Conservation (phyloP, 2,888 invertebrate genomes). For the Acholoe squamosa region DNA sequence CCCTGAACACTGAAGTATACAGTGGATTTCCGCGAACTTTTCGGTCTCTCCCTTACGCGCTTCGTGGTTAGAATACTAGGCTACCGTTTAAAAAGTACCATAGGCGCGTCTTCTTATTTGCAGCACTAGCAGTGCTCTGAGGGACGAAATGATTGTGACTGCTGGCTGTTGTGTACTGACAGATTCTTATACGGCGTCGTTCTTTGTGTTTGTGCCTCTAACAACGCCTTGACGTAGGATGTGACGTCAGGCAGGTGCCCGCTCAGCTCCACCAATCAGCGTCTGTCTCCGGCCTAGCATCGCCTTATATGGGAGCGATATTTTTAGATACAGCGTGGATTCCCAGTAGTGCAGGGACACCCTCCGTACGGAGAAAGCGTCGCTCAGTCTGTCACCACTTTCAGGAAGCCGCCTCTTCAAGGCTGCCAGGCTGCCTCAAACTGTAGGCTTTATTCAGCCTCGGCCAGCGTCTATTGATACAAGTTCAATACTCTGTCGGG, state of each 20-base stretch:
- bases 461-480: too few relatives aligned
- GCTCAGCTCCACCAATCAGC: neutral
- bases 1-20: neutral
- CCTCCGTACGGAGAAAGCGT: neutral
- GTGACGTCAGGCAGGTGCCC: constrained; percentile 48
- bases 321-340: constrained; percentile 39
- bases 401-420: neutral
- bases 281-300: constrained; percentile 53
- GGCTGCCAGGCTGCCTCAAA: too few relatives aligned
- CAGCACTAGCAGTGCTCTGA: neutral
- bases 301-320: constrained; percentile 38
- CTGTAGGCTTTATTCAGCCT: too few relatives aligned
- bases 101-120: neutral
- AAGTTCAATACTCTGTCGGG: too few relatives aligned
- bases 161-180: neutral
- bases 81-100: neutral
- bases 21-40: neutral
- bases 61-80: neutral
- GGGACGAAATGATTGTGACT: neutral
- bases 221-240: constrained; percentile 37
- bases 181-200: constrained; percentile 17
- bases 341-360: constrained; percentile 22
- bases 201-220: constrained; percentile 50
- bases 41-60: neutral
- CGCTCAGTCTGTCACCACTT: constrained; percentile 21